phyloP scores from a whole-genome alignment of 2,888 invertebrate genomes.

The Acronicta alni region DNA sequence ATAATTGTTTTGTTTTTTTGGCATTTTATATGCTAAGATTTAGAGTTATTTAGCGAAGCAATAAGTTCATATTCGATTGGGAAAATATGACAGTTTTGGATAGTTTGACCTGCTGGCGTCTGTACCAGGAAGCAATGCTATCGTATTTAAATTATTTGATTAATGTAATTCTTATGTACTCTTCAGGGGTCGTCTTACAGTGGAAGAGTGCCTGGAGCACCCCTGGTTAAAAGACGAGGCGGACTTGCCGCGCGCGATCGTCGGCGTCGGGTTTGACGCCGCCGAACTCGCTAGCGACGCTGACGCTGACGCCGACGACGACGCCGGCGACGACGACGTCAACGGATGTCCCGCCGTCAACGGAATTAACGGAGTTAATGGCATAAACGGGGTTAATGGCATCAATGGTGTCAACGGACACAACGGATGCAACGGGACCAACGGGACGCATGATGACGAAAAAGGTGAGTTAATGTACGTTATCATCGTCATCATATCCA shows the following conservation, averaged over 20 bases:
- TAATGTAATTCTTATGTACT: not conserved
- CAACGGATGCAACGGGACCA: conserved; percentile 66
- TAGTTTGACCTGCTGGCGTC: too few species aligned
- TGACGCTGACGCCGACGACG: conserved; percentile 66
- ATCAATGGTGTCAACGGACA: conserved; percentile 61
- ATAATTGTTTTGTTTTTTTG: too few species aligned
- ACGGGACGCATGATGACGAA: conserved; percentile 76
- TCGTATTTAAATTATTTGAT: not conserved
- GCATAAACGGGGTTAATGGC: conserved; percentile 59
- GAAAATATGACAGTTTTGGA: too few species aligned
- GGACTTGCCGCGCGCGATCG: conserved; percentile 86
- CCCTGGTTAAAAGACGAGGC: conserved; percentile 94
- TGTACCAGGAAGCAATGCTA: too few species aligned
- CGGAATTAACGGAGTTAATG: conserved; percentile 59
- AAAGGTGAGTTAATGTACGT: conserved; percentile 68
- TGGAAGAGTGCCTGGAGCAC: conserved; percentile 96
- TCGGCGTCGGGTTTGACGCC: conserved; percentile 78
- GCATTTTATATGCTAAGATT: too few species aligned
- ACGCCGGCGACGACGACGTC: conserved; percentile 58
- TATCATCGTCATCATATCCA: conserved; percentile 39
- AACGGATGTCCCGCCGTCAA: conserved; percentile 59
- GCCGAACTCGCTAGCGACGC: conserved; percentile 71
- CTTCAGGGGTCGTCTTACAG: conserved; percentile 96
- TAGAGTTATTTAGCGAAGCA: too few species aligned
- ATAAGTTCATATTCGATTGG: too few species aligned